Conservation (phyloP, 2,797 vertebrate genomes). For the Tenualosa ilisha region DNA sequence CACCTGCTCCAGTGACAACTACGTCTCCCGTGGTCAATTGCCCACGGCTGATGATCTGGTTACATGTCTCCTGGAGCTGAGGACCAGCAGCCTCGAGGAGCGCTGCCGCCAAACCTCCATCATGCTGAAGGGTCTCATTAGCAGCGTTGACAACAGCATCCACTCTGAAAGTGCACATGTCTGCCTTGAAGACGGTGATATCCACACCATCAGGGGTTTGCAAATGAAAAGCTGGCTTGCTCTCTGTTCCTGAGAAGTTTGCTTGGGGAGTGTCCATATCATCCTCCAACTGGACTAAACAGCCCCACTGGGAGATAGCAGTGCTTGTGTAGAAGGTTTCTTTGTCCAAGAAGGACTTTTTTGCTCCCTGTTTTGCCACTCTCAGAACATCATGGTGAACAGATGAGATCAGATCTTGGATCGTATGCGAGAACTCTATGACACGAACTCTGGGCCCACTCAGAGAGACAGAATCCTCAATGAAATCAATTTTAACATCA, state of each 20-base stretch:
- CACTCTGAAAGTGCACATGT: constrained; percentile 74
- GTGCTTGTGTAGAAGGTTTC: constrained; percentile 51
- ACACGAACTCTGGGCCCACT: constrained; percentile 74
- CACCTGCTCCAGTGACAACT: constrained; percentile 69
- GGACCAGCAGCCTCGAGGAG: constrained; percentile 77
- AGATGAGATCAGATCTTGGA: constrained; percentile 61
- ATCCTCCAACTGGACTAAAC: constrained; percentile 76
- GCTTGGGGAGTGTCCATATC: constrained; percentile 8
- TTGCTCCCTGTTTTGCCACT: constrained; percentile 74
- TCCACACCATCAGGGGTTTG: constrained; percentile 66
- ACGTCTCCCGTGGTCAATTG: constrained; percentile 60
- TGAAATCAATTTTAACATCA: constrained; percentile 62
- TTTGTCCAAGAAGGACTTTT: constrained; percentile 73
- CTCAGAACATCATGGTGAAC: constrained; percentile 59
- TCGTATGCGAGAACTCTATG: constrained; percentile 20
- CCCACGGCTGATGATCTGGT: constrained; percentile 54
- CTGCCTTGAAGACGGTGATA: constrained; percentile 70
- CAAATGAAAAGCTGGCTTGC: constrained; percentile 43
- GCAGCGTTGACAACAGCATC: constrained; percentile 79
- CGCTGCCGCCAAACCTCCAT: constrained; percentile 66
- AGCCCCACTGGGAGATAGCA: constrained; percentile 60
- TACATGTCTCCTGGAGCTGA: constrained; percentile 73
- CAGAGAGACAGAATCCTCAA: constrained; percentile 68
- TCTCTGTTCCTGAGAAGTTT: background rate
- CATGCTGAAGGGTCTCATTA: constrained; percentile 66